Base-by-base conservation (phyloP, 2,113 vertebrate species). In the Prunella himalayana region DNA sequence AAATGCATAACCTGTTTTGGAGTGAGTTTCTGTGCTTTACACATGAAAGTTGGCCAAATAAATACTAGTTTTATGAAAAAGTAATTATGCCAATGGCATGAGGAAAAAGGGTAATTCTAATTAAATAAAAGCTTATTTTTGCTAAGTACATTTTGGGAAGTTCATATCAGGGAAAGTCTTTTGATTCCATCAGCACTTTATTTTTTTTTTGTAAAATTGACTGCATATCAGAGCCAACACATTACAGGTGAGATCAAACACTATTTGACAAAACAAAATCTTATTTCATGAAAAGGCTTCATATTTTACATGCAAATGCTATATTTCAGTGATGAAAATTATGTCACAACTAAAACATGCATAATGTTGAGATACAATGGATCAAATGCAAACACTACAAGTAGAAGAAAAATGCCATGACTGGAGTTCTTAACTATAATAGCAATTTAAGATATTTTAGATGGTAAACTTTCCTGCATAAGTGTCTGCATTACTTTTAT, bases 401-500 rank as follows among this genome's bases (percentile, higher is more conserved):
- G 10, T 10, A 81, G n/a, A 77, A 91, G 17, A 72, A 87, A 82
- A 79, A 97, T 97, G 57, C 90, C 13, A 21, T 11, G 14, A 49
- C 30, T 42, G n/a, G 7, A 94, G 65, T 84, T 95, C 97, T 97
- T 96, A 99, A 98, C 98, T 97, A 95, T 97, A 93, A 99, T 95
- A 92, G 97, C 97, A 97, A 99, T 99, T 42, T 96, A 91, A 69
- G 98, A 98, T 39, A 75, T 86, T 97, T 97, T 98, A 75, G 94
- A 98, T 28, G 98, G 98, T 51, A 99, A 98, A 28, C 60, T 59
- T 97, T 90, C 97, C 98, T 50, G 98, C 98, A 25, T 97, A 98
- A 33, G 69, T 96, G 4, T 96, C 98, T 35, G 92, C 89, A 50
- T 97, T 97, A 84, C 84, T 98, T 90, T 99, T 98, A 80, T 95